Evolutionary conservation across 2,888 invertebrate species (phyloP).

Genomic region (Lithophane socia): DNA sequence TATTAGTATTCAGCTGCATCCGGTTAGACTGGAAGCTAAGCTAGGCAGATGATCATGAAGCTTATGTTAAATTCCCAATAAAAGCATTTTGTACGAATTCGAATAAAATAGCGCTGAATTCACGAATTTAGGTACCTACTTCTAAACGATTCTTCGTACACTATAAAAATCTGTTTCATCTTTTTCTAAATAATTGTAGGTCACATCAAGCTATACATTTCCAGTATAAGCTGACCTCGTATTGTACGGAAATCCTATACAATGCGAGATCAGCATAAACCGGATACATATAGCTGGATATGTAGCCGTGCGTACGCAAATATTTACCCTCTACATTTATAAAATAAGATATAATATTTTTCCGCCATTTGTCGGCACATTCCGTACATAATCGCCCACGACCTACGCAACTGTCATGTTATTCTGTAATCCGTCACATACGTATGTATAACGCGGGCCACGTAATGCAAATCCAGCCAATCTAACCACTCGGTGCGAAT

Average conservation of each 20-base stretch:
- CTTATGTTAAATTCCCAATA: not conserved
- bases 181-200: not conserved
- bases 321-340: not conserved
- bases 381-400: conserved; percentile 24
- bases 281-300: too few relatives aligned
- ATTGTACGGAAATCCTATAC: too few relatives aligned
- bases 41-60: too few relatives aligned
- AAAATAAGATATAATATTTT: not conserved
- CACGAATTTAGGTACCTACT: not conserved
- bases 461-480: conserved; percentile 61
- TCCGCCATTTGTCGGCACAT: not conserved
- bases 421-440: conserved; percentile 42
- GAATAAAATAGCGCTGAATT: not conserved
- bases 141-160: not conserved
- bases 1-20: too few relatives aligned
- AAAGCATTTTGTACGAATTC: not conserved
- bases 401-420: conserved; percentile 48
- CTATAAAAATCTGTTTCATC: too few relatives aligned
- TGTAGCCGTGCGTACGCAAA: too few relatives aligned
- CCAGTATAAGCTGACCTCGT: too few relatives aligned
- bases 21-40: too few relatives aligned
- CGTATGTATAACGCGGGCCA: conserved; percentile 25
- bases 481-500: conserved; percentile 58
- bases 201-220: too few relatives aligned
- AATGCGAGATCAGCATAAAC: too few relatives aligned